Evolutionary conservation across 2,797 vertebrate species (phyloP).

Genomic region (Nothura maculosa): DNA sequence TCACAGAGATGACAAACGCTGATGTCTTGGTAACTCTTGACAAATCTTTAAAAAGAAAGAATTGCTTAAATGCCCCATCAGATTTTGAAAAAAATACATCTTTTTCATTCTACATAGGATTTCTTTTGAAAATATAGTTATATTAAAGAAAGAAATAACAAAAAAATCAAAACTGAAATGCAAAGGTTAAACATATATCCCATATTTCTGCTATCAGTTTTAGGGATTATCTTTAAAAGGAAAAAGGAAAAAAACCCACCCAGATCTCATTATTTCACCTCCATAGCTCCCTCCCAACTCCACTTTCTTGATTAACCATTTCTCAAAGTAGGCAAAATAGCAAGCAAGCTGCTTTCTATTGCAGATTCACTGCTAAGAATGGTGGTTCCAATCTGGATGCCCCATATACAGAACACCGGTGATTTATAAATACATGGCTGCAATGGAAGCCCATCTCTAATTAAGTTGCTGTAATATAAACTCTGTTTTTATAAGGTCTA

Average conservation of each 20-base stretch:
- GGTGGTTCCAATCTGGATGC: not conserved
- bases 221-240: not conserved
- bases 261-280: not conserved
- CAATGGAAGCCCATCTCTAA: not conserved
- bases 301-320: not conserved
- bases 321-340: not conserved
- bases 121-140: not conserved
- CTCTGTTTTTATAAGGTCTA: conserved; percentile 38
- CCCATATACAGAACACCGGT: not conserved
- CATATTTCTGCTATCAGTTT: not conserved
- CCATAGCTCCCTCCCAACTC: not conserved
- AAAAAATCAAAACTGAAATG: not conserved
- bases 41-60: not conserved
- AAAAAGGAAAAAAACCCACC: not conserved
- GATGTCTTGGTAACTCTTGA: not conserved
- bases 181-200: not conserved
- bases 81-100: not conserved
- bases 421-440: not conserved
- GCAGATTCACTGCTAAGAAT: not conserved
- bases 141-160: not conserved
- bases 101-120: not conserved
- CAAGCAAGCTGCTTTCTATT: not conserved
- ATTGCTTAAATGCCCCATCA: not conserved
- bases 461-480: conserved; percentile 44
- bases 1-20: not conserved